These are phyloP conservation scores for Parazoanthus darwini DNA, from an alignment of 92 coral and sea anemone species.

Conservation along the genomic window DNA sequence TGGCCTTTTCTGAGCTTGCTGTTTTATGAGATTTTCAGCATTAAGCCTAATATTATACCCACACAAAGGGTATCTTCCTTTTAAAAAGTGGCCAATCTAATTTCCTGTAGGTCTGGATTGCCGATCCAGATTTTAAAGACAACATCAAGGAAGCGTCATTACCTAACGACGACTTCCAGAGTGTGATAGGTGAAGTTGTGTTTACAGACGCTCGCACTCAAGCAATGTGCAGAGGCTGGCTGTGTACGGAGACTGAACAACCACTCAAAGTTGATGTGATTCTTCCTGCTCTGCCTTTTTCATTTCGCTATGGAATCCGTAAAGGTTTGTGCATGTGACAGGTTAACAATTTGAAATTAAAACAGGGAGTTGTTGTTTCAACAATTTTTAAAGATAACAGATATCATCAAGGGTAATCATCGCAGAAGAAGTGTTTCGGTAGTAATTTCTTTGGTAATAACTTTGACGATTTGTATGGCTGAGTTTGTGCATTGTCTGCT, in stretches of 20 bases:
- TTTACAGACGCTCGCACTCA: conserved; percentile 1
- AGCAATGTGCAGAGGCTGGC: conserved; percentile 29
- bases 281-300: conserved; percentile 3
- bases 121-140: conserved; percentile 11
- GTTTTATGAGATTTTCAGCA: too few relatives aligned
- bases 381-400: too few relatives aligned
- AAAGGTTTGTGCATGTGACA: conserved; percentile 16
- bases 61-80: too few relatives aligned
- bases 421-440: too few relatives aligned
- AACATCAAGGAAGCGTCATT: neutral
- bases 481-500: too few relatives aligned
- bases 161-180: conserved; percentile 32
- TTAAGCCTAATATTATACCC: too few relatives aligned
- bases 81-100: neutral
- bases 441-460: too few relatives aligned
- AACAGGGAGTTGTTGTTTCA: neutral
- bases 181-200: conserved; percentile 8
- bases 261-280: conserved; percentile 28
- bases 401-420: too few relatives aligned
- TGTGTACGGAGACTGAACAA: conserved; percentile 20
- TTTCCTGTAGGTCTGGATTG: conserved; percentile 9
- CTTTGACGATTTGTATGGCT: too few relatives aligned
- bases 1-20: too few relatives aligned
- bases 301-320: conserved; percentile 20
- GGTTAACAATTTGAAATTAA: neutral